phyloP scores from a whole-genome alignment of 2,113 vertebrate species.

The Corythornis madagascariensis region DNA sequence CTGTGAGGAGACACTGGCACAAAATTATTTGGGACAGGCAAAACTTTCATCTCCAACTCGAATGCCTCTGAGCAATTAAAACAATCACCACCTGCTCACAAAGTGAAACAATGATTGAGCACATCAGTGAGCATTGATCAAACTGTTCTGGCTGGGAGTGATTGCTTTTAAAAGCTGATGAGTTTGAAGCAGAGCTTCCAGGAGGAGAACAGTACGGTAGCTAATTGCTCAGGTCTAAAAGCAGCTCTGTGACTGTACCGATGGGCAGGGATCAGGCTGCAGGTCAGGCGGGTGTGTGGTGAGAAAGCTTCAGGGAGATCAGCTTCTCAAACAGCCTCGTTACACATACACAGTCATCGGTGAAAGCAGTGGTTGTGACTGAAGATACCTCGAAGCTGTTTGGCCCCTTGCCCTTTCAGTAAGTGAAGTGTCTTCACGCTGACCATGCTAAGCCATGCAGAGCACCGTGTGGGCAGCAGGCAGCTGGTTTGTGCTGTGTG shows the following conservation, averaged over 20 bases:
- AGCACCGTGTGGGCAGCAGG: neutral
- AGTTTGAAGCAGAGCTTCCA: neutral
- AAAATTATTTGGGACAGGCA: neutral
- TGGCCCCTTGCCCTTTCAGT: neutral
- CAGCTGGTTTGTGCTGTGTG: neutral
- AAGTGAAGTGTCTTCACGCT: neutral
- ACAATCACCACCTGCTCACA: neutral
- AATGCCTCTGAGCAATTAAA: neutral
- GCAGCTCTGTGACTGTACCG: neutral
- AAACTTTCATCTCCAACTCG: neutral
- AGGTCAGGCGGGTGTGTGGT: neutral
- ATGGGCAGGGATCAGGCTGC: fast-evolving
- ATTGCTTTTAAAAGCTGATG: neutral
- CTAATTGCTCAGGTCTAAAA: neutral
- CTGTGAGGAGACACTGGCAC: neutral
- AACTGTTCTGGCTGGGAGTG: neutral
- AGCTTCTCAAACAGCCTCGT: neutral
- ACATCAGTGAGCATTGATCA: neutral
- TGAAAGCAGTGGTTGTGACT: neutral
- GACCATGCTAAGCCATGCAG: neutral
- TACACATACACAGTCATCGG: neutral
- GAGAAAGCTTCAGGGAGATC: neutral
- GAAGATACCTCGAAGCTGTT: neutral
- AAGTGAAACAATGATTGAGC: neutral
- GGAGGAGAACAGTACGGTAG: neutral